phyloP scores from a whole-genome alignment of 2,888 invertebrate species.

The Thalpophila matura region DNA sequence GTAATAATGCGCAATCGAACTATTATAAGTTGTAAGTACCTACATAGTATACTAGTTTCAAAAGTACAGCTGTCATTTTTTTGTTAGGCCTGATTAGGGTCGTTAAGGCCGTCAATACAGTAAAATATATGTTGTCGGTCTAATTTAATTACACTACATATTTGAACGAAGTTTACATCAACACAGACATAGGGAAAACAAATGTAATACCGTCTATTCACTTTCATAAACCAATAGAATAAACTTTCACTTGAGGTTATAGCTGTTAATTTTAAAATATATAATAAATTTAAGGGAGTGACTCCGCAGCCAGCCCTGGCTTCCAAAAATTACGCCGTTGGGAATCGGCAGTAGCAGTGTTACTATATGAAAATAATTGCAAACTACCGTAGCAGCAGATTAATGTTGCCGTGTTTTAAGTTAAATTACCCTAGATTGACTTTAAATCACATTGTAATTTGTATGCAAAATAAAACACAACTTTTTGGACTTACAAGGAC shows the following conservation, averaged over 20 bases:
- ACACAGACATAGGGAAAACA: constrained; percentile 13
- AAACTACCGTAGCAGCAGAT: too few species aligned
- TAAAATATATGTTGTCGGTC: constrained; percentile 16
- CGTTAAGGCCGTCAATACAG: constrained; percentile 43
- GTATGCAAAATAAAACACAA: too few species aligned
- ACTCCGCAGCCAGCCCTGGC: too few species aligned
- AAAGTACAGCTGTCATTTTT: constrained; percentile 37
- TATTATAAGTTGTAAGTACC: constrained; percentile 44
- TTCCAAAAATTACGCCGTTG: too few species aligned
- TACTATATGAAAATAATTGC: too few species aligned
- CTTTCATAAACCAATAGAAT: constrained; percentile 23
- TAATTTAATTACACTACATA: constrained; percentile 14
- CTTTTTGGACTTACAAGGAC: too few species aligned
- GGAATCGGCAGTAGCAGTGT: too few species aligned
- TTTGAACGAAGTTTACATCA: constrained; percentile 20
- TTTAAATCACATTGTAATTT: too few species aligned
- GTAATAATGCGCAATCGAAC: constrained; percentile 35
- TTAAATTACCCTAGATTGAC: too few species aligned
- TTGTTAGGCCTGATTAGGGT: constrained; percentile 32
- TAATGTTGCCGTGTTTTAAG: too few species aligned
- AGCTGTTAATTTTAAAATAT: background rate
- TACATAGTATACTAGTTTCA: constrained; percentile 42
- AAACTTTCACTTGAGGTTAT: background rate
- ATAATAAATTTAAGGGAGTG: too few species aligned
- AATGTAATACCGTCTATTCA: background rate